Evolutionary conservation across 1,140 invertebrate genomes (phyloP).

Genomic region (Calephelis virginiensis): DNA sequence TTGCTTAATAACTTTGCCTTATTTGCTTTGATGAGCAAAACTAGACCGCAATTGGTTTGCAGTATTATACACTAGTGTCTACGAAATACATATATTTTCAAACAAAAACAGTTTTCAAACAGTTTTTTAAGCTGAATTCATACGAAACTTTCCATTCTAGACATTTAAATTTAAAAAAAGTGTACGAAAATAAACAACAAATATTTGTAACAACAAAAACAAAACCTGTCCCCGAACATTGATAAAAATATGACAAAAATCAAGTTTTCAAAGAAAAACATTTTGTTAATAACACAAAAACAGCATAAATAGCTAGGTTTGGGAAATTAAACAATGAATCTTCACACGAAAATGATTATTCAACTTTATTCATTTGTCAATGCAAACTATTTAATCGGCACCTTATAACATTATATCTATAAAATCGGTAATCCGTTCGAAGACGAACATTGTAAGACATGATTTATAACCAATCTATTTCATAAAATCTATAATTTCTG

Average conservation of each 20-base stretch:
- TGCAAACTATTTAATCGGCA: background rate
- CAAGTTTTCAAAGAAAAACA: background rate
- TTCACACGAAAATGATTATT: slow-evolving; percentile 8
- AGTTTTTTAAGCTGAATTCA: too few relatives aligned
- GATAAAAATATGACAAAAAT: background rate
- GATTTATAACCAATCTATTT: background rate
- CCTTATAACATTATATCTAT: background rate
- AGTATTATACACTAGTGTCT: too few relatives aligned
- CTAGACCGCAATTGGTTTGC: too few relatives aligned
- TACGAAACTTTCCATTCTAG: too few relatives aligned
- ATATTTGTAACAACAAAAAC: too few relatives aligned
- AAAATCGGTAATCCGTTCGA: background rate
- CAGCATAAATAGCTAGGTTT: background rate
- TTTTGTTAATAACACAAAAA: background rate
- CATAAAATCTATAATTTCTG: slow-evolving; percentile 7
- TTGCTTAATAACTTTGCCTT: too few relatives aligned
- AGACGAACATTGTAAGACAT: background rate
- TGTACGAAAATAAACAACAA: too few relatives aligned
- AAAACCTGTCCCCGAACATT: too few relatives aligned
- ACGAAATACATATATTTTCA: too few relatives aligned
- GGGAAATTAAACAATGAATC: background rate
- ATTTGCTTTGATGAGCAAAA: too few relatives aligned
- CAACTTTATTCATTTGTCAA: background rate
- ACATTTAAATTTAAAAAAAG: too few relatives aligned
- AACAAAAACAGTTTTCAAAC: too few relatives aligned